Evolutionary conservation across 1,140 invertebrate species (phyloP).

Genomic region (Tetramorium alpestre): DNA sequence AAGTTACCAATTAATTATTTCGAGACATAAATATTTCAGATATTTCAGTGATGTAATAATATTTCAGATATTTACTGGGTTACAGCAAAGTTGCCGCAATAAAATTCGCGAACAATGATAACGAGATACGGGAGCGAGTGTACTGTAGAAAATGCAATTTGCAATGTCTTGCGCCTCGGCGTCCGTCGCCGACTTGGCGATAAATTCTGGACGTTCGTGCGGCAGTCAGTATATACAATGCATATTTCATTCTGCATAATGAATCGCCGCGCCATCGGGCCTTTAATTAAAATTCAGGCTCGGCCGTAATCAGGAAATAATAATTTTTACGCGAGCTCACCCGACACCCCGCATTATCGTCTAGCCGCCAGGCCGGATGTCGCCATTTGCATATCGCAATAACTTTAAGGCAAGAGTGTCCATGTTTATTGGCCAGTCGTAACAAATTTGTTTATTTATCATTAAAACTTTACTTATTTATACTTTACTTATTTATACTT

Average conservation of each 20-base stretch:
- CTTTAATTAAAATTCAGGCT: slow-evolving; percentile 72
- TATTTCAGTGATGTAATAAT: background rate
- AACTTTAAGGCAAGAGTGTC: slow-evolving; percentile 26
- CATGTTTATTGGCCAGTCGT: background rate
- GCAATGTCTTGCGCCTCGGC: slow-evolving; percentile 25
- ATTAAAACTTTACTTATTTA: background rate
- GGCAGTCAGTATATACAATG: slow-evolving; percentile 65
- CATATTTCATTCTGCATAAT: slow-evolving; percentile 73
- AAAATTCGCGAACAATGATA: slow-evolving; percentile 32
- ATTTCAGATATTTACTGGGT: background rate
- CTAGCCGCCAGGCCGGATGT: slow-evolving; percentile 39
- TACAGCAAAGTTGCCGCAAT: background rate
- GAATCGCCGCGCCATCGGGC: slow-evolving; percentile 59
- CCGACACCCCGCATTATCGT: slow-evolving; percentile 59
- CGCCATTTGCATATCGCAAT: slow-evolving; percentile 58
- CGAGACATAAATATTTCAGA: background rate
- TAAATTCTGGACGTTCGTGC: slow-evolving; percentile 65
- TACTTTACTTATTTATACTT: too few species aligned
- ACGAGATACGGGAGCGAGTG: slow-evolving; percentile 12
- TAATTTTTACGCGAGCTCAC: slow-evolving; percentile 58
- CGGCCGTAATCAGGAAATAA: slow-evolving; percentile 67
- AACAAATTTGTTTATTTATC: slow-evolving; percentile 21
- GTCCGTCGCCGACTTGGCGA: slow-evolving; percentile 56
- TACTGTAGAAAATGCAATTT: slow-evolving; percentile 51
- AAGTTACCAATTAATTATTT: slow-evolving; percentile 9